These are phyloP conservation scores for Chamaea fasciata DNA, from an alignment of 2,113 vertebrate species.

Conservation along the genomic window DNA sequence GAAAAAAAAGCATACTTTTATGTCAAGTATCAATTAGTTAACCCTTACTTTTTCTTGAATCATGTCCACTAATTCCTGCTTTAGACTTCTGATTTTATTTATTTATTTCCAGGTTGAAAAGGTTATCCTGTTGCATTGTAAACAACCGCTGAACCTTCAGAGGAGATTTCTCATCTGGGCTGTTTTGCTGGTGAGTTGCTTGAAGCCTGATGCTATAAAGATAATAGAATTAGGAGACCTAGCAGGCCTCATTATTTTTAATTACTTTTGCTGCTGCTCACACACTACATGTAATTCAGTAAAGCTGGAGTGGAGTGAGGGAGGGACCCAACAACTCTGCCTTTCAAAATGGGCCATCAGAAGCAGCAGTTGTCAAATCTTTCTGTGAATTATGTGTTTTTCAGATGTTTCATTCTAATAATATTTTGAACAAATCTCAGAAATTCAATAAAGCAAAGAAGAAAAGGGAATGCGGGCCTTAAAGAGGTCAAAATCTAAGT, in stretches of 20 bases:
- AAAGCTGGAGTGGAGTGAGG: conserved; percentile 5
- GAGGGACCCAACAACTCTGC: not conserved
- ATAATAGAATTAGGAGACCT: conserved; percentile 67
- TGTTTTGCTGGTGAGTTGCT: conserved; percentile 78
- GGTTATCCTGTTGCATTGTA: conserved; percentile 74
- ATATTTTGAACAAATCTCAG: not conserved
- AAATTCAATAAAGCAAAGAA: not conserved
- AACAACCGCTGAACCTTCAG: conserved; percentile 66
- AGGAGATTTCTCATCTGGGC: conserved; percentile 79
- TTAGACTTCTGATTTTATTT: not conserved
- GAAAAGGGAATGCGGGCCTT: not conserved
- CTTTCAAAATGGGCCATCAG: conserved; percentile 2
- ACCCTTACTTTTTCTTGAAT: not conserved
- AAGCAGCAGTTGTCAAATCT: not conserved
- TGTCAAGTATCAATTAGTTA: not conserved
- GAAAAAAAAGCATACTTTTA: not conserved
- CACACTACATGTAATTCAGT: conserved; percentile 49
- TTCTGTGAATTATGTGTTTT: not conserved
- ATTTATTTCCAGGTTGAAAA: conserved; percentile 71
- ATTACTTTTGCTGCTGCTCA: conserved; percentile 58
- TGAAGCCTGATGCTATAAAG: conserved; percentile 62
- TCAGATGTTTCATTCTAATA: not conserved
- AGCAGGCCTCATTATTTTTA: conserved; percentile 68
- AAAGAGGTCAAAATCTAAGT: conserved; percentile 29
- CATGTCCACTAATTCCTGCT: not conserved